Conservation (phyloP, 2,888 invertebrate genomes). For the Thecophora atra region DNA sequence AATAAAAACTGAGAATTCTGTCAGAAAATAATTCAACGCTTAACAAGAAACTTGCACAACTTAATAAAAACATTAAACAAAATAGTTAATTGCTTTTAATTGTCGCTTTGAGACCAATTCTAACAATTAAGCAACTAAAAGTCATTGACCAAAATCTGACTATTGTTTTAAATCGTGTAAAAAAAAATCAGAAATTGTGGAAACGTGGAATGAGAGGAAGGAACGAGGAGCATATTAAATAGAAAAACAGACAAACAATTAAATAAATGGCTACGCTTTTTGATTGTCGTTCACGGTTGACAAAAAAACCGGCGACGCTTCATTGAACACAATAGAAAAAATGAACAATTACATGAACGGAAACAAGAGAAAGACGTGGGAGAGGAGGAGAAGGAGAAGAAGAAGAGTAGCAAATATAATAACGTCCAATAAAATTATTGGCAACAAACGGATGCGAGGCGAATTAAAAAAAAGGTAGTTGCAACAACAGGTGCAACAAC, state of each 20-base stretch:
- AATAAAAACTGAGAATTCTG: no score
- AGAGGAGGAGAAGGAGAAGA: background rate
- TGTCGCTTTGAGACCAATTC: no score
- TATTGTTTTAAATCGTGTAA: no score
- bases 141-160: no score
- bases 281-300: background rate
- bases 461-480: background rate
- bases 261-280: background rate
- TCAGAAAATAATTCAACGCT: no score
- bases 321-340: background rate
- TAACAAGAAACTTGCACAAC: background rate
- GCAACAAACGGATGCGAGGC: no score
- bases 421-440: no score
- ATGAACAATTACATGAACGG: background rate
- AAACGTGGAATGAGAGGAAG: background rate
- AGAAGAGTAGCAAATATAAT: background rate
- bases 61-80: background rate
- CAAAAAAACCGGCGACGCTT: slow-evolving; percentile 11
- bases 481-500: slow-evolving; percentile 5
- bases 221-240: no score
- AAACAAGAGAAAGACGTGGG: background rate
- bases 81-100: no score
- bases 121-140: no score
- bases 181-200: background rate
- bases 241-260: background rate